Base-by-base conservation (phyloP, 2,888 invertebrate species). In the Apeira syringaria region DNA sequence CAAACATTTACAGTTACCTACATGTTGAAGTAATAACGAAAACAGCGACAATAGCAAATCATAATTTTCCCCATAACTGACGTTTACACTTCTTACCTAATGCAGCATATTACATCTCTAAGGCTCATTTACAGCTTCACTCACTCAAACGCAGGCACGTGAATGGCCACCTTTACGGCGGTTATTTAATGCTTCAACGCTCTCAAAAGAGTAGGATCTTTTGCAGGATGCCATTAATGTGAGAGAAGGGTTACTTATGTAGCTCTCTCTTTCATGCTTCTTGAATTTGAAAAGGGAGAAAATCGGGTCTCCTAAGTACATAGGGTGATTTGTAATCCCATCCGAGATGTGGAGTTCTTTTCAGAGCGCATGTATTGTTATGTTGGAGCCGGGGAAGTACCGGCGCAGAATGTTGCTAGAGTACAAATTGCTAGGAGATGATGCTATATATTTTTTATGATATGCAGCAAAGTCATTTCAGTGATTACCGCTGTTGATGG, bases 161-260 rank as follows among this genome's bases (percentile, higher is more conserved):
- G 77, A 80, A 79, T 79, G 52, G 72, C 53, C 56, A 55, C 63
- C 68, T 68, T 69, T 71, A 68, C 59, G 59, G 40, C 62, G 65
- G 78, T 83, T 81, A 83, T 85, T 83, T 83, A 81, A 81, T 79
- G 82, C 77, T 72, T 59, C 76, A 71, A 54, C 74, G 80, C 77
- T 74, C 65, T 68, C 68, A 67, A 81, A 81, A 75, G 80, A 78
- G 68, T 58, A 29, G 29, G 36, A 26, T 26, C 25, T 29, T 35
- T 17, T 36, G 10, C 7, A 34, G 25, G 30, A 62, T 72, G 70
- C 68, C 68, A 64, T 35, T 35, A 30, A 35, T 25, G 33, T 15
- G 9, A 31, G 26, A 35, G 34, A 29, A 69, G 74, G 73, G 74
- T 70, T 68, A 67, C 69, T 71, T 5, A n/a, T 68, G 68, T 67